Conservation (phyloP, 2,113 vertebrate genomes). For the Perca flavescens region DNA sequence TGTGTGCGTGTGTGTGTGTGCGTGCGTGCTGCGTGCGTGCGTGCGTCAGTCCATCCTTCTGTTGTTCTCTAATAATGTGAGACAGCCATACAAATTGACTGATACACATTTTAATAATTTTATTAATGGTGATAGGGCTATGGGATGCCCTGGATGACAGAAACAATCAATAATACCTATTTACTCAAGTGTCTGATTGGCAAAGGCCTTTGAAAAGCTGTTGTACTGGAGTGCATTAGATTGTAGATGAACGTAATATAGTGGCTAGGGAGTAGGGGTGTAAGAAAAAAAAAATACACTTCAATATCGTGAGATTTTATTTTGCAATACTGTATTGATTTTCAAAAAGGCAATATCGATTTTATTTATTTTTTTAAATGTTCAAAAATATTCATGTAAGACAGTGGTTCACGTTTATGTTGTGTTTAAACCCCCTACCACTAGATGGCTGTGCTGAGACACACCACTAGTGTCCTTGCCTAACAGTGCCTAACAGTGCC, state of each 20-base stretch:
- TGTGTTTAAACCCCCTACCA: too few relatives aligned
- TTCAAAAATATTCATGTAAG: too few relatives aligned
- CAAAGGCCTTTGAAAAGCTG: neutral
- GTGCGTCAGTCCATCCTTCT: too few relatives aligned
- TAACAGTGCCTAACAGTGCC: too few relatives aligned
- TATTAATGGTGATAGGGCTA: neutral
- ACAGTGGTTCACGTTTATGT: too few relatives aligned
- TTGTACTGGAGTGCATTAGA: neutral
- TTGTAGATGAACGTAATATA: neutral
- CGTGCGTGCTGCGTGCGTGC: neutral
- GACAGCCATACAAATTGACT: neutral
- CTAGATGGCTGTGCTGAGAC: too few relatives aligned
- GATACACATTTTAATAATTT: neutral
- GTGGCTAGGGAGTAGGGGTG: neutral
- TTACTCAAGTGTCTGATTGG: constrained; percentile 27
- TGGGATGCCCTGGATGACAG: neutral
- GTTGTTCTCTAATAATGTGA: neutral
- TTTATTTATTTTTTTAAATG: too few relatives aligned
- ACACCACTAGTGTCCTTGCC: too few relatives aligned
- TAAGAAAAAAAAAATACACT: too few relatives aligned
- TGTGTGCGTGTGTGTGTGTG: neutral
- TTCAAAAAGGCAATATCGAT: too few relatives aligned
- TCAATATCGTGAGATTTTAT: too few relatives aligned
- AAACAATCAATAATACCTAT: constrained; percentile 28
- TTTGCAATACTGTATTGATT: too few relatives aligned